These are phyloP conservation scores for Contarinia nasturtii DNA, from an alignment of 1,140 invertebrate genomes.

Conservation along the genomic window DNA sequence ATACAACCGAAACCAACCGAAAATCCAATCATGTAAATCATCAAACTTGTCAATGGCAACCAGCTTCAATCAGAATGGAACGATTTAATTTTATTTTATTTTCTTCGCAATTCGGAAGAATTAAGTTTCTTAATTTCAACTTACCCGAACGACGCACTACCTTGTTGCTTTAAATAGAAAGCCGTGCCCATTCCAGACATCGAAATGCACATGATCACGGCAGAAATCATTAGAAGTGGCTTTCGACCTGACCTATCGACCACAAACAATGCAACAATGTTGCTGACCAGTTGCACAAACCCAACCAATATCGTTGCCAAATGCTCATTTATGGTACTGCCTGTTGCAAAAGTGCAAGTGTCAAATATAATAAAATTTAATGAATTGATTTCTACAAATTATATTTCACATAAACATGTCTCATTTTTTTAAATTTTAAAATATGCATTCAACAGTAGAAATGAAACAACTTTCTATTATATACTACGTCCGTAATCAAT, in stretches of 20 bases:
- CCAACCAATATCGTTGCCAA: slow-evolving; percentile 51
- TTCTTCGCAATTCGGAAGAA: too few species aligned
- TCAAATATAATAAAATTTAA: not conserved
- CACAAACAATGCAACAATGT: slow-evolving; percentile 36
- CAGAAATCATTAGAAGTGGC: slow-evolving; percentile 45
- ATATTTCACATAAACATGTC: not conserved
- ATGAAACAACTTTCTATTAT: not conserved
- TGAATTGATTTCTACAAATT: not conserved
- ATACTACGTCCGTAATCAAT: not conserved
- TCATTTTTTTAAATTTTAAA: too few species aligned
- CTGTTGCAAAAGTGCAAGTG: slow-evolving; percentile 12
- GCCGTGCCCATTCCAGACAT: slow-evolving; percentile 40
- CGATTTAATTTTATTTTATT: not conserved
- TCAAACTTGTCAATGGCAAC: slow-evolving; percentile 51
- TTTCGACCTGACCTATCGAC: slow-evolving; percentile 48
- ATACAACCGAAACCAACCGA: slow-evolving; percentile 64
- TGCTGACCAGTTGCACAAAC: slow-evolving; percentile 46
- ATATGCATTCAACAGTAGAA: too few species aligned
- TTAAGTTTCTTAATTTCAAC: not conserved
- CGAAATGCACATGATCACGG: slow-evolving; percentile 37
- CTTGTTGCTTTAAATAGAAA: slow-evolving; percentile 32
- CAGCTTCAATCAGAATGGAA: slow-evolving; percentile 25
- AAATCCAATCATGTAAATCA: slow-evolving; percentile 58
- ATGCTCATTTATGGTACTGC: slow-evolving; percentile 27
- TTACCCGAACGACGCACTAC: not conserved